Base-by-base conservation (phyloP, 2,797 vertebrate species). In the Syngnathus acus region DNA sequence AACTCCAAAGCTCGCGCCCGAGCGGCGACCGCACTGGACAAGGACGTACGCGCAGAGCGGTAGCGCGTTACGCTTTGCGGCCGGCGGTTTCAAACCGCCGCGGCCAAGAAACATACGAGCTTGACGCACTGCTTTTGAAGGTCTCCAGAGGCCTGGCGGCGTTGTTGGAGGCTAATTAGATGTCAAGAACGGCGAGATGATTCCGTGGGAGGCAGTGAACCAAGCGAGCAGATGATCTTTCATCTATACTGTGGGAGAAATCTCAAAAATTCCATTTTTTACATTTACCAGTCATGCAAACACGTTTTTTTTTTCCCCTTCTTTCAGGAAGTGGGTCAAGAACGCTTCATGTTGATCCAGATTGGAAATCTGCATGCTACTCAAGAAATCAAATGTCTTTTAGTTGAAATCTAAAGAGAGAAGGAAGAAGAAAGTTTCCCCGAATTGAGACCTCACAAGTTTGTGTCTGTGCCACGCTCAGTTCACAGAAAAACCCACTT, bases 1-100 rank as follows among this genome's bases (percentile, higher is more conserved):
- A 77, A 71, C 70, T 77, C 75, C 67, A 51, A 65, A 38, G 70
- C 73, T 50, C 74, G 81, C 38, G 76, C 64, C 26, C 68, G 71
- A 69, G 76, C 16, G 65, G 71, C 79, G 79, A 88, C 85, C 84
- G 68, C 84, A 82, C 62, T 73, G 77, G 81, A 89, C 80, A 62
- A 43, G 69, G 71, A 72, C 64, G 71, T 71, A 82, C 76, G 68
- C 68, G 82, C 76, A 85, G 76, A 83, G 84, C 79, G 65, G 86
- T 84, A 84, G 82, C 82, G 78, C 86, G 83, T 89, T 88, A 81
- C 87, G 80, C 78, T 86, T 84, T 76, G 83, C 38, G 82, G 84
- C 89, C 23, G 76, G 86, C 57, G 87, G 89, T 88, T 83, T 78
- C 32, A 67, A 16, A 32, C 19, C 9, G 54, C 38, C 53, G 48